A percentile compares a stretch with the other conserved stretches of the same genome.
Conservation (phyloP, 2,888 invertebrate genomes). For the Drosophila kuntzei region DNA sequence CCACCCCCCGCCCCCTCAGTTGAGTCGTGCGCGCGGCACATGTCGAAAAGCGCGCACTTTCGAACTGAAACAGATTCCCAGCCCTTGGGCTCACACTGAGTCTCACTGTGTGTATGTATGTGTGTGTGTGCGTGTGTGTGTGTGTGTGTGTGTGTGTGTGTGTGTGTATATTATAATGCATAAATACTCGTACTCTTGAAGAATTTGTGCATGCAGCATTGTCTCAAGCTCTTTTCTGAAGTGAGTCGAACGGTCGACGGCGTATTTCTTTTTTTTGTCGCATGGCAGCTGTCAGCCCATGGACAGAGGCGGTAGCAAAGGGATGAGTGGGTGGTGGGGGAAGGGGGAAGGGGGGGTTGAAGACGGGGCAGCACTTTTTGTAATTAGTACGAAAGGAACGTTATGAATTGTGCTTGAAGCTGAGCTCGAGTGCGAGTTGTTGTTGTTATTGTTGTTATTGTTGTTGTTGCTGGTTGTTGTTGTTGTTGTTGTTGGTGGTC, state of each 20-base stretch:
- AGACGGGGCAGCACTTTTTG: constrained; percentile 72
- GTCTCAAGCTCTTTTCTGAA: constrained; percentile 82
- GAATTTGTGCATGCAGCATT: constrained; percentile 76
- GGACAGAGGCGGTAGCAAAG: constrained; percentile 17
- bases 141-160: constrained; percentile 18
- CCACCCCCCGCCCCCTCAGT: constrained; percentile 1
- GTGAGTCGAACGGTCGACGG: constrained; percentile 71
- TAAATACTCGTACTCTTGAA: constrained; percentile 59
- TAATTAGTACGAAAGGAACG: constrained; percentile 82
- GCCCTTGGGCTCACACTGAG: constrained; percentile 38
- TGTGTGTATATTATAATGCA: constrained; percentile 56
- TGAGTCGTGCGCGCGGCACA: constrained; percentile 75
- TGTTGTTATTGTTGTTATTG: constrained; percentile 40
- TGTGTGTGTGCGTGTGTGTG: constrained; percentile 6
- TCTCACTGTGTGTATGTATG: not conserved
- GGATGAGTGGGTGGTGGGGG: not conserved
- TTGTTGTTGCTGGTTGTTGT: constrained; percentile 35
- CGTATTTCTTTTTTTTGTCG: constrained; percentile 44
- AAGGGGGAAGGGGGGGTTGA: not conserved
- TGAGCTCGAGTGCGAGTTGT: constrained; percentile 70
- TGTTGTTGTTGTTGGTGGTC: constrained; percentile 46
- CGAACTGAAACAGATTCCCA: constrained; percentile 55
- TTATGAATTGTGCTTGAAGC: constrained; percentile 81
- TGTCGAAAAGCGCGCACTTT: constrained; percentile 73
- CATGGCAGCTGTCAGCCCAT: constrained; percentile 62